These are phyloP conservation scores for Tamias sibiricus DNA, from an alignment of 2,113 vertebrate species.

Conservation along the genomic window DNA sequence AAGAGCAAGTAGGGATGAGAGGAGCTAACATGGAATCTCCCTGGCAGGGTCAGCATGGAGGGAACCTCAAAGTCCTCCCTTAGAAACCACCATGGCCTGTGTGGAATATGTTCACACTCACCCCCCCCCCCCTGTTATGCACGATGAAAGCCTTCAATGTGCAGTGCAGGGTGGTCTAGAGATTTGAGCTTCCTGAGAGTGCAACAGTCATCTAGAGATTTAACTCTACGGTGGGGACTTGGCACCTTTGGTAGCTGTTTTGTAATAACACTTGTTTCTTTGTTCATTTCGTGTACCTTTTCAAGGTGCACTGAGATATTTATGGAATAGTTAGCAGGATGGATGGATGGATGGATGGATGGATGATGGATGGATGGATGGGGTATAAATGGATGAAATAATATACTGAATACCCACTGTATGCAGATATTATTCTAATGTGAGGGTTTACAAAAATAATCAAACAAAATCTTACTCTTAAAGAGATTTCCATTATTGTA, in stretches of 20 bases:
- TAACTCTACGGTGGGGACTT: neutral
- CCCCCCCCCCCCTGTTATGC: accelerated
- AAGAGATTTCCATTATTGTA: neutral
- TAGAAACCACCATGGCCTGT: neutral
- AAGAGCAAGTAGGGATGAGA: accelerated
- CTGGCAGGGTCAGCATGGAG: neutral
- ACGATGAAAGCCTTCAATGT: neutral
- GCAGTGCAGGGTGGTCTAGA: no score
- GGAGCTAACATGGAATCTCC: neutral
- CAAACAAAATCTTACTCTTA: neutral
- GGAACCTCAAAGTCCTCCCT: neutral
- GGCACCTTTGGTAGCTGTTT: neutral
- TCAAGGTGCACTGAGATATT: neutral
- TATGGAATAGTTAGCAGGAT: neutral
- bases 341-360: neutral
- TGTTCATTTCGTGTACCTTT: neutral
- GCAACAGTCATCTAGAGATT: neutral
- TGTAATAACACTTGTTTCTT: neutral
- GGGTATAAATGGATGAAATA: neutral
- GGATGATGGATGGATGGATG: neutral
- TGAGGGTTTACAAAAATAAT: neutral
- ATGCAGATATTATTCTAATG: neutral
- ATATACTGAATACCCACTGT: neutral
- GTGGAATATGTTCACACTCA: no score
- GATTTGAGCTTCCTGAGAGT: neutral